Base-by-base conservation (phyloP, 1,140 invertebrate genomes). In the Drosophila sulfurigaster region DNA sequence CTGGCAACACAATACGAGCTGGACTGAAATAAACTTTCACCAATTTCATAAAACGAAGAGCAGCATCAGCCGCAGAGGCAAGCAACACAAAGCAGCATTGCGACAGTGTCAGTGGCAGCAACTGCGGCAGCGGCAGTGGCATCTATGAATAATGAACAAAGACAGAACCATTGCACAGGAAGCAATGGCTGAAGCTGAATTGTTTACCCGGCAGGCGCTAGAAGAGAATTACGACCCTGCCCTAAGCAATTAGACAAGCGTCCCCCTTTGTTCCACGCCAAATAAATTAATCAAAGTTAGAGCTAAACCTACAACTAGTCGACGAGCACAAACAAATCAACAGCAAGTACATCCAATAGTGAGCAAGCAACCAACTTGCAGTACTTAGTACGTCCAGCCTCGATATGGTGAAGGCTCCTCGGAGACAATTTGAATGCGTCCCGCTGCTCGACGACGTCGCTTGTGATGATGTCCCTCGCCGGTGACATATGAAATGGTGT, bases 401-500 rank as follows among this genome's bases (percentile, higher is more conserved):
- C 93, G 92, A 89, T 96, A 96, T 0, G 96, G 95, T 43, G 94
- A 81, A 0, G 92, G 91, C 8, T 43, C 32, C 43, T 70, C 67
- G 10, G 46, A 32, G 30, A 81, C 67, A 45, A 69, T 58, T 52
- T 76, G 59, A 13, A 65, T 11, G 16, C n/a, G 80, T 74, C n/a
- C 83, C 77, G 65, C 81, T 11, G 93, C 92, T 11, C 79, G 79
- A n/a, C 89, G 89, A 5, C 91, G 72, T 77, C 94, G 92, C 38
- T 68, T 91, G 52, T 89, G 83, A 76, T 96, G 95, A 57, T 94
- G 94, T 72, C 95, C 94, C 63, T 94, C 93, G 20, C 95, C 94
- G 60, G 94, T 94, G 5, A 94, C 94, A 79, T 96, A 96, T 38
- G 96, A 95, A n/a, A 96, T 95, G 73, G 95, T 95, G 79, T 96